phyloP scores from a whole-genome alignment of 2,888 invertebrate species.

The Napeogenes inachia region DNA sequence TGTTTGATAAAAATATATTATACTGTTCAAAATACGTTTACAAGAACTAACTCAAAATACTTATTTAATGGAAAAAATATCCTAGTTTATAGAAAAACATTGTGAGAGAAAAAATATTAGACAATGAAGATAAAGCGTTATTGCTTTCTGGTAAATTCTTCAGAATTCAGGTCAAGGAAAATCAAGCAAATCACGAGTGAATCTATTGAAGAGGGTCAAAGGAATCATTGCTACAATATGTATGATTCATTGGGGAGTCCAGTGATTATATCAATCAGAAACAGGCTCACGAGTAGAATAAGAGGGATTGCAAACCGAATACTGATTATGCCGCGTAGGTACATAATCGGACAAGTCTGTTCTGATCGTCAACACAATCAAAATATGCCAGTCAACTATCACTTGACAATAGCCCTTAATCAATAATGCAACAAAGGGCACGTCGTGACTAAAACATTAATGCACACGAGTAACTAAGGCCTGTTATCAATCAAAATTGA shows the following conservation, averaged over 20 bases:
- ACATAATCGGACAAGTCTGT: slow-evolving; percentile 39
- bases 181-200: slow-evolving; percentile 53
- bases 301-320: slow-evolving; percentile 51
- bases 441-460: slow-evolving; percentile 20
- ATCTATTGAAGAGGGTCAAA: slow-evolving; percentile 68
- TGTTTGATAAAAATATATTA: too few species aligned
- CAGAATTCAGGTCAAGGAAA: slow-evolving; percentile 68
- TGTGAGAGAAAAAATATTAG: background rate
- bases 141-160: slow-evolving; percentile 60
- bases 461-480: background rate
- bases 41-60: too few species aligned
- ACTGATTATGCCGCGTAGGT: slow-evolving; percentile 61
- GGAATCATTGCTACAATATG: slow-evolving; percentile 62
- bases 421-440: slow-evolving; percentile 28
- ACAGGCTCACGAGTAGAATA: slow-evolving; percentile 53
- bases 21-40: too few species aligned
- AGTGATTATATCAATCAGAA: slow-evolving; percentile 58
- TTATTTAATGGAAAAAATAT: too few species aligned
- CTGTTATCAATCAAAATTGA: slow-evolving; percentile 25
- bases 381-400: slow-evolving; percentile 38
- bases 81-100: too few species aligned
- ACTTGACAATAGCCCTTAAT: slow-evolving; percentile 33
- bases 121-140: slow-evolving; percentile 35
- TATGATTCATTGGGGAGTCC: slow-evolving; percentile 68
- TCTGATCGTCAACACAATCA: slow-evolving; percentile 39